Percentiles rank a stretch among this genome's conserved stretches.
Conservation (phyloP, 1,140 invertebrate genomes). For the Heliconius hermathena region DNA sequence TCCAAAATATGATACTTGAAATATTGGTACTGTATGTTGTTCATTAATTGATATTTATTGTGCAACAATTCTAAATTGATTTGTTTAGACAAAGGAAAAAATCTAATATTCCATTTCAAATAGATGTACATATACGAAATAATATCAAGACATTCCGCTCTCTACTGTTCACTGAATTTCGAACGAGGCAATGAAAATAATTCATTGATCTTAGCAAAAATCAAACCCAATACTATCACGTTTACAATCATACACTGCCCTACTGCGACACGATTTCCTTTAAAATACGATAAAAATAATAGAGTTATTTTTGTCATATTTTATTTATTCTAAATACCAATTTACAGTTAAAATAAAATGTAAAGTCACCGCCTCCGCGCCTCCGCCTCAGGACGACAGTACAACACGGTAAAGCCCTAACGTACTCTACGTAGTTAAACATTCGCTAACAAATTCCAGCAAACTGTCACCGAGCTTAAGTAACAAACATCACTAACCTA, state of each 20-base stretch:
- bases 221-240: no score
- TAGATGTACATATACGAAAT: no score
- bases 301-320: no score
- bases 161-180: no score
- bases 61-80: neutral
- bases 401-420: neutral
- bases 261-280: no score
- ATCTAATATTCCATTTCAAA: no score
- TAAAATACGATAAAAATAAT: no score
- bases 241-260: no score
- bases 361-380: neutral
- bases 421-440: neutral
- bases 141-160: no score
- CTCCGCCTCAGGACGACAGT: neutral
- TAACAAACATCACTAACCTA: conserved; percentile 12
- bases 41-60: neutral
- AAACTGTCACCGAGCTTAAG: conserved; percentile 5
- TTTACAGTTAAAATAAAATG: neutral
- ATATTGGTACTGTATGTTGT: neutral
- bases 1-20: neutral
- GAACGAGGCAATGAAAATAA: no score
- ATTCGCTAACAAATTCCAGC: conserved; percentile 8
- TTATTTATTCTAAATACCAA: neutral
- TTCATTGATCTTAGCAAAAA: no score
- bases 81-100: no score